A percentile compares a stretch with the other conserved stretches of the same genome.
phyloP scores from a whole-genome alignment of 2,797 vertebrate species.

The Molothrus ater region DNA sequence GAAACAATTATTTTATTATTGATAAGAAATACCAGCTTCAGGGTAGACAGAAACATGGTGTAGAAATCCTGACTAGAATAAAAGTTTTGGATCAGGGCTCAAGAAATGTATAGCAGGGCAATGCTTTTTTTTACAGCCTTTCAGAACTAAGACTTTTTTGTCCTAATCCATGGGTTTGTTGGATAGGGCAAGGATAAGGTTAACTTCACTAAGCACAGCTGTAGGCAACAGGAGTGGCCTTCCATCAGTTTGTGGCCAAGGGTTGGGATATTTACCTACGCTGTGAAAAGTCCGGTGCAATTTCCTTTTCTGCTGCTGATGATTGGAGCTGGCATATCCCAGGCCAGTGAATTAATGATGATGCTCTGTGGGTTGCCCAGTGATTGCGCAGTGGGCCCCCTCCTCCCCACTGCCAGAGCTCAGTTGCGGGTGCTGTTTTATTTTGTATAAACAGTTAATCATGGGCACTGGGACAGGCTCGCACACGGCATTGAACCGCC shows the following conservation, averaged over 20 bases:
- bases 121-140: background rate
- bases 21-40: background rate
- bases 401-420: background rate
- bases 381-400: accelerated
- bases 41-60: background rate
- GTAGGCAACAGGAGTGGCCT: background rate
- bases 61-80: background rate
- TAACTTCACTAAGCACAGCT: background rate
- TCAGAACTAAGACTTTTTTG: background rate
- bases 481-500: accelerated
- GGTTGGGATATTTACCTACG: background rate
- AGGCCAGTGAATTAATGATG: conserved; percentile 5
- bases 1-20: background rate
- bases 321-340: background rate
- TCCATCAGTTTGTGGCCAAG: background rate
- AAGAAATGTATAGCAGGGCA: background rate
- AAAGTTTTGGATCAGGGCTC: background rate
- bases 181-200: background rate
- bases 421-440: accelerated
- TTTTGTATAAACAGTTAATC: background rate
- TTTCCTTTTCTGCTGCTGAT: background rate
- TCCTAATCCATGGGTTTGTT: background rate
- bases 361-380: background rate
- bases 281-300: background rate
- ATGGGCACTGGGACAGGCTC: accelerated